A percentile compares a stretch with the other conserved stretches of the same genome.
Evolutionary conservation across 2,797 vertebrate species (phyloP).

Genomic region (Phylloscopus collybita): DNA sequence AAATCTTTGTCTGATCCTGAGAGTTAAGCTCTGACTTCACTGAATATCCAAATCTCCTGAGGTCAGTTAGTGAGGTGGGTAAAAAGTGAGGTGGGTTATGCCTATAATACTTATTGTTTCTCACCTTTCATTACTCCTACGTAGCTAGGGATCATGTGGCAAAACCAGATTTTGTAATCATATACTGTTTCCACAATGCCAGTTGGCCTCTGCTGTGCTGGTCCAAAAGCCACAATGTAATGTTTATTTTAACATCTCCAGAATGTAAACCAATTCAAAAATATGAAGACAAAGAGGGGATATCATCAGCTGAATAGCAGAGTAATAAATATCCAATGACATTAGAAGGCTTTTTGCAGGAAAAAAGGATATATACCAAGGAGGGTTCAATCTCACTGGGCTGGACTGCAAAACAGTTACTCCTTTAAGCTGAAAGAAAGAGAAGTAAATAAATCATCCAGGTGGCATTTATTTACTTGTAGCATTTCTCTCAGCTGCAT

Average conservation of each 20-base stretch:
- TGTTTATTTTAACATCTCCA: conserved; percentile 12
- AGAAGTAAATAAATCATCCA: background rate
- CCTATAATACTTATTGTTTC: background rate
- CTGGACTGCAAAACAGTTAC: background rate
- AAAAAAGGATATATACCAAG: too few relatives aligned
- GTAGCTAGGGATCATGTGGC: background rate
- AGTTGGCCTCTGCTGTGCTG: background rate
- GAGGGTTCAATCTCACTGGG: background rate
- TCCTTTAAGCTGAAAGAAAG: background rate
- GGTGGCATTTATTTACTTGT: background rate
- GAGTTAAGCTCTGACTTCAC: background rate
- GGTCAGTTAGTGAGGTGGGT: background rate
- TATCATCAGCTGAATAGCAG: background rate
- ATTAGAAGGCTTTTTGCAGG: background rate
- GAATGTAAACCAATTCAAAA: background rate
- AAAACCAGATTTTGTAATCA: background rate
- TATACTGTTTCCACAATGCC: background rate
- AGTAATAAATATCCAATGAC: background rate
- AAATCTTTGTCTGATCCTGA: background rate
- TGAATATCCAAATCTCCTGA: background rate
- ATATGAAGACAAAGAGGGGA: background rate
- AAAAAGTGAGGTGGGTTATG: background rate
- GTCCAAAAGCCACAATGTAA: background rate
- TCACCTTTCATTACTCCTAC: background rate
- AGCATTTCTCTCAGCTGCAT: background rate